Conservation (phyloP, 1,140 invertebrate genomes). For the Scaptomyza hsui region DNA sequence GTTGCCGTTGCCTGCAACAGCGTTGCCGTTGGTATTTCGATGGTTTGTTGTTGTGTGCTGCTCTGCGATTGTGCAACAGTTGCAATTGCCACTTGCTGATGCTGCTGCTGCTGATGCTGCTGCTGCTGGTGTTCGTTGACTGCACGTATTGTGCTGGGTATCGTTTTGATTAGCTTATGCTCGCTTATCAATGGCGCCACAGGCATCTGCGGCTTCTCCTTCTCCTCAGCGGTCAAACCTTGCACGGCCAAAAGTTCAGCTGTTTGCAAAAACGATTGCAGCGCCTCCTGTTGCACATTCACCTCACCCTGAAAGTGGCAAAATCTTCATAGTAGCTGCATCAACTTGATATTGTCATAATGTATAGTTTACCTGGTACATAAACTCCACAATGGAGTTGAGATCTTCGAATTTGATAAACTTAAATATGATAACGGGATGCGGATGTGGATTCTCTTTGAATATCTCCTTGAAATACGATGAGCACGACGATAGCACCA, state of each 20-base stretch:
- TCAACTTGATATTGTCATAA: too few species aligned
- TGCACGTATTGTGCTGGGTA: constrained; percentile 80
- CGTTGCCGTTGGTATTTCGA: constrained; percentile 78
- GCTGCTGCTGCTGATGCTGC: constrained; percentile 52
- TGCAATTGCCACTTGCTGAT: constrained; percentile 31
- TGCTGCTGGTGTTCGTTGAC: constrained; percentile 72
- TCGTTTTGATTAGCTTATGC: constrained; percentile 82
- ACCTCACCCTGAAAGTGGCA: constrained; percentile 93
- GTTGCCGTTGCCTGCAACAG: constrained; percentile 70
- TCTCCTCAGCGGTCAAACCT: constrained; percentile 89
- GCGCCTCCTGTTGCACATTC: constrained; percentile 94
- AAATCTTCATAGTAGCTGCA: too few species aligned
- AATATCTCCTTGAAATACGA: constrained; percentile 93
- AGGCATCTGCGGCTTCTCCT: constrained; percentile 78
- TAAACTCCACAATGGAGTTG: constrained; percentile 92
- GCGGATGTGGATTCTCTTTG: constrained; percentile 93
- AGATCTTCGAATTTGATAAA: constrained; percentile 93
- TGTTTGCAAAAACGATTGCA: constrained; percentile 93
- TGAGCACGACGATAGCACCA: constrained; percentile 93
- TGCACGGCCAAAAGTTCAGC: constrained; percentile 95
- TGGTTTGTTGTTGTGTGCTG: constrained; percentile 64
- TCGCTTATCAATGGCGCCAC: constrained; percentile 73
- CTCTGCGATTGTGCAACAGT: constrained; percentile 30
- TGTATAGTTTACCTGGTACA: constrained; percentile 89
- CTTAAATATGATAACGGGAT: constrained; percentile 93